Conservation (phyloP, 2,797 vertebrate genomes). For the Lindbergichthys nudifrons region DNA sequence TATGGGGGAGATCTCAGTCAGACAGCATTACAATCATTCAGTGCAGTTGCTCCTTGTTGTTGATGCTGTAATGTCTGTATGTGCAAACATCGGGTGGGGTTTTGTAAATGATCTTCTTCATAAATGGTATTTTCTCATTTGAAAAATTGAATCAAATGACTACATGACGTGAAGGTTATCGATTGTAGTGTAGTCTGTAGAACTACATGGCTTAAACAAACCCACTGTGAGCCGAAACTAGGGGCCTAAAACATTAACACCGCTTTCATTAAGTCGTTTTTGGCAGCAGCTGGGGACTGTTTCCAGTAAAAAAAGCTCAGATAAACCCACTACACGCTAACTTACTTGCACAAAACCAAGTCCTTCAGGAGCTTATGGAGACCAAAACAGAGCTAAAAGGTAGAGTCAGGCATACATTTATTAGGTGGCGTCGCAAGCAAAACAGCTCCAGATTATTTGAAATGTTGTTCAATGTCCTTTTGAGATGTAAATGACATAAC, state of each 20-base stretch:
- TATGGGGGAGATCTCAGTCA: slow-evolving; percentile 58
- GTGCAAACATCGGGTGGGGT: slow-evolving; percentile 6
- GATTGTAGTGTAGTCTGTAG: background rate
- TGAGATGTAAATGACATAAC: background rate
- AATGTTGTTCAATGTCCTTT: background rate
- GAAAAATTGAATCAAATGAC: slow-evolving; percentile 7
- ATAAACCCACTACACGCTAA: background rate
- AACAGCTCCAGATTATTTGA: no score
- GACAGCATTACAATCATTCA: slow-evolving; percentile 38
- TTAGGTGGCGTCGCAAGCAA: no score
- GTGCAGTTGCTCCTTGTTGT: slow-evolving; percentile 13
- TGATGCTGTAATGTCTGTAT: slow-evolving; percentile 19
- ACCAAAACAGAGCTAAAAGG: slow-evolving; percentile 3
- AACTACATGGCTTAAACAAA: background rate
- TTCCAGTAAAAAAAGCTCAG: background rate
- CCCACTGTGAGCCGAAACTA: no score
- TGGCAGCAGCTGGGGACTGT: background rate
- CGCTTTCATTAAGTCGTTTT: background rate
- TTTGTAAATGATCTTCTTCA: background rate
- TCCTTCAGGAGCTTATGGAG: background rate
- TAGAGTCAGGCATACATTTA: no score
- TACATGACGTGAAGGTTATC: background rate
- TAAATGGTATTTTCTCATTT: slow-evolving; percentile 6
- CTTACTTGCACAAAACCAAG: background rate
- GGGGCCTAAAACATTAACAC: background rate